These are phyloP conservation scores for Mesitornis unicolor DNA, from an alignment of 2,113 vertebrate genomes.

Conservation along the genomic window DNA sequence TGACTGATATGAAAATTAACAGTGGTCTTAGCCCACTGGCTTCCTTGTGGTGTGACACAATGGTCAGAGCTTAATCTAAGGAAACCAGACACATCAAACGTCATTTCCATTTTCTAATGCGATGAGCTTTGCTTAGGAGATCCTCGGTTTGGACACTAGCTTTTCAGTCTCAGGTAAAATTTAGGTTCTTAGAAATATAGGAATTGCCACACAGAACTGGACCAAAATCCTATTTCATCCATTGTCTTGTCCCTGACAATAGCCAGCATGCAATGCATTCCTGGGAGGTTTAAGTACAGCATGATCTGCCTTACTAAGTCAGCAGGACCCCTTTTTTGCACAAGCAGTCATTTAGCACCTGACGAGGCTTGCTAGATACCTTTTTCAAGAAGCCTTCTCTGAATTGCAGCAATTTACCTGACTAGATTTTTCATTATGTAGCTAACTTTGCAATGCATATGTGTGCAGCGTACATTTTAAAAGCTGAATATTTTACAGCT, in stretches of 20 bases:
- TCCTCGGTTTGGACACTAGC: rapidly evolving
- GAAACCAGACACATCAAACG: not conserved
- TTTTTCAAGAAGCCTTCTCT: not conserved
- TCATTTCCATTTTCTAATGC: not conserved
- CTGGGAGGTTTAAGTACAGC: not conserved
- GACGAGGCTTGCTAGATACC: not conserved
- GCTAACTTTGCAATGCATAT: not conserved
- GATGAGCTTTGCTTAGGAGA: not conserved
- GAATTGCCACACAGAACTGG: not conserved
- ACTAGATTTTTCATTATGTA: not conserved
- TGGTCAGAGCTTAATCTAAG: not conserved
- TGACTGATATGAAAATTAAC: not conserved
- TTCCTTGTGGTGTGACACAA: not conserved
- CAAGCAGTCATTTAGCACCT: not conserved
- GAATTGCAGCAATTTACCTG: conserved; percentile 32
- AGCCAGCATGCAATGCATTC: not conserved
- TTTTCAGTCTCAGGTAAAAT: not conserved
- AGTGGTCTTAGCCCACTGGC: not conserved
- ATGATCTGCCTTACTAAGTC: not conserved
- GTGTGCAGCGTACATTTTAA: not conserved
- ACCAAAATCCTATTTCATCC: not conserved
- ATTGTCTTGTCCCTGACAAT: not conserved
- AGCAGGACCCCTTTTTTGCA: not conserved
- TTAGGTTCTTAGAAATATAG: not conserved
- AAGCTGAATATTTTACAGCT: conserved; percentile 11